Conservation (phyloP, 2,797 vertebrate species). For the Typhlichthys eigenmanni region DNA sequence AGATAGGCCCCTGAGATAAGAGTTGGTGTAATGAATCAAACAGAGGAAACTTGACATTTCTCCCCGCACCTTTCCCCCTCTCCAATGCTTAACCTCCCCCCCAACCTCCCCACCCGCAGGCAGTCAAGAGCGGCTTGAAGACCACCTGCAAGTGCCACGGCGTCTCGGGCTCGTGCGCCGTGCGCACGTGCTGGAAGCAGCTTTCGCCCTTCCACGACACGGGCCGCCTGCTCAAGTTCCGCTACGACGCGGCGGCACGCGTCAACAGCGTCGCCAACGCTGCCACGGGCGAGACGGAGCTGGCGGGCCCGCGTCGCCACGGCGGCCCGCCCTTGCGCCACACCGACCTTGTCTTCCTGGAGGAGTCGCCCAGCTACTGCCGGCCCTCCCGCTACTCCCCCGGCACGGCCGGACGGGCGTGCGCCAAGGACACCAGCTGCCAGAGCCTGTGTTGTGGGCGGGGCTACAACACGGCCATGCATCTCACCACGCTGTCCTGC, state of each 20-base stretch:
- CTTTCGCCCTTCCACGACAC: constrained; percentile 94
- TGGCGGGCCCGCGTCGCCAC: constrained; percentile 74
- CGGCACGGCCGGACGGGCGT: constrained; percentile 87
- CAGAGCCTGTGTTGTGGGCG: constrained; percentile 95
- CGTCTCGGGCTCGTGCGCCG: constrained; percentile 93
- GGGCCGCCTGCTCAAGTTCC: constrained; percentile 87
- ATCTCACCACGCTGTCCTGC: constrained; percentile 90
- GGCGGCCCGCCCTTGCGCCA: constrained; percentile 73
- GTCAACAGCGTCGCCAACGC: constrained; percentile 91
- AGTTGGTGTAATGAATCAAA: constrained; percentile 73
- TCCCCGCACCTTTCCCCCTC: constrained; percentile 8
- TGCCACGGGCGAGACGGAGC: constrained; percentile 88
- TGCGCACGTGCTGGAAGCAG: constrained; percentile 98
- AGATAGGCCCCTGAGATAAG: constrained; percentile 75
- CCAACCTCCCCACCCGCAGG: constrained; percentile 66
- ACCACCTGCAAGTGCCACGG: constrained; percentile 98
- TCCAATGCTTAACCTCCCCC: constrained; percentile 15
- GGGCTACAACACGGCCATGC: constrained; percentile 94
- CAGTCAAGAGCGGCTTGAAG: constrained; percentile 93
- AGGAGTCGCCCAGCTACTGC: constrained; percentile 97
- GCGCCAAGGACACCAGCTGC: constrained; percentile 91
- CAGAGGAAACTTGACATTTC: constrained; percentile 60
- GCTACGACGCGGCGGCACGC: constrained; percentile 86
- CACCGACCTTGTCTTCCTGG: constrained; percentile 89
- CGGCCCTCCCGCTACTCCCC: constrained; percentile 90